A percentile compares a stretch with the other conserved stretches of the same genome.
These are phyloP conservation scores for Acleris sparsana DNA, from an alignment of 2,888 invertebrate genomes.

Conservation along the genomic window DNA sequence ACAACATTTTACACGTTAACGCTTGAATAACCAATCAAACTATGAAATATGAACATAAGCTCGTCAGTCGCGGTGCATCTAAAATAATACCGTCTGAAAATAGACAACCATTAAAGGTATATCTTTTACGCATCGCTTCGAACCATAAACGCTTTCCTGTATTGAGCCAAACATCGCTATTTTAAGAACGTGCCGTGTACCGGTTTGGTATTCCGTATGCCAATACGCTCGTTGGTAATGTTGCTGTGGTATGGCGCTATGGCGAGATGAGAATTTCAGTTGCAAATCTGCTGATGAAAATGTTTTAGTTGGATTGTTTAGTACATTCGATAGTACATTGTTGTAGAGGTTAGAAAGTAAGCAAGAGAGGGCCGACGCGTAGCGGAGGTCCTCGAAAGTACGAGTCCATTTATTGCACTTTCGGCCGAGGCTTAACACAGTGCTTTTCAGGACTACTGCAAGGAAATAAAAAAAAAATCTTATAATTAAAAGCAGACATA, in stretches of 20 bases:
- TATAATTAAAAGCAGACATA: no score
- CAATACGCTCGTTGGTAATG: slow-evolving; percentile 4
- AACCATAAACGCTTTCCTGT: slow-evolving; percentile 63
- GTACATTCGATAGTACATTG: no score
- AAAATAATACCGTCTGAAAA: slow-evolving; percentile 45
- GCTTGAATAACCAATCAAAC: slow-evolving; percentile 27
- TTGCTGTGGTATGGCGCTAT: slow-evolving; percentile 1
- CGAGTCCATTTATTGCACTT: no score
- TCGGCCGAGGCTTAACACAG: no score
- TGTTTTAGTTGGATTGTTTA: no score
- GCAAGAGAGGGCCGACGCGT: no score
- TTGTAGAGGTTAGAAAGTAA: no score
- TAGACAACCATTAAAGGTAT: slow-evolving; percentile 51
- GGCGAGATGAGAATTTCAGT: background rate
- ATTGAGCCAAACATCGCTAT: slow-evolving; percentile 46
- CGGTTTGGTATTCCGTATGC: slow-evolving; percentile 17
- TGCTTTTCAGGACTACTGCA: no score
- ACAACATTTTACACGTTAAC: slow-evolving; percentile 18
- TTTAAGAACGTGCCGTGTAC: slow-evolving; percentile 23
- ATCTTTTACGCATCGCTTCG: slow-evolving; percentile 58
- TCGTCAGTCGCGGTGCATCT: slow-evolving; percentile 26
- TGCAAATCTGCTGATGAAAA: background rate
- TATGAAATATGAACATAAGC: slow-evolving; percentile 25
- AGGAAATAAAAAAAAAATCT: no score
- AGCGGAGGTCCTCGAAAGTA: no score